Conservation (phyloP, 2,797 vertebrate species). For the Dicrostonyx torquatus region DNA sequence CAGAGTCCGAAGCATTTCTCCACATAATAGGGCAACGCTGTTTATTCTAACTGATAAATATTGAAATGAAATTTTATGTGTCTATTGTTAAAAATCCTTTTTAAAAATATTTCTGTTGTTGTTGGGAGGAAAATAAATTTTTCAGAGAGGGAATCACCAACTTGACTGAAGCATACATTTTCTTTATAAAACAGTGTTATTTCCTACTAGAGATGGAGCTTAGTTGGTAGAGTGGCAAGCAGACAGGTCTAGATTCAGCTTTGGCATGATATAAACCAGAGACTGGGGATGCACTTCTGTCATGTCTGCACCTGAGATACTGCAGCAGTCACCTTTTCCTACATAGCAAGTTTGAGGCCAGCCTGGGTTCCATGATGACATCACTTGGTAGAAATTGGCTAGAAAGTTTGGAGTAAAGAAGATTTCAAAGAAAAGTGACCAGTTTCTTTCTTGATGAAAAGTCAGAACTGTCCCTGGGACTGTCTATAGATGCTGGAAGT, state of each 20-base stretch:
- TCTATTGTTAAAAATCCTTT: neutral
- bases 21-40: neutral
- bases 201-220: neutral
- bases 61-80: neutral
- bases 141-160: neutral
- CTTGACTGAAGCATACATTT: neutral
- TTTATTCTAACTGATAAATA: neutral
- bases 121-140: neutral
- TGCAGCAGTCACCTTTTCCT: neutral
- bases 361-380: neutral
- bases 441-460: neutral
- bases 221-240: neutral
- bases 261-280: neutral
- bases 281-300: neutral
- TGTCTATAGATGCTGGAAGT: neutral
- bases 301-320: neutral
- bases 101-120: neutral
- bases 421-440: neutral
- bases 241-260: neutral
- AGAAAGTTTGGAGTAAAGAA: neutral
- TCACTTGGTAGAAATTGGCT: too few relatives aligned
- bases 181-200: neutral
- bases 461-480: neutral
- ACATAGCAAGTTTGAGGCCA: neutral
- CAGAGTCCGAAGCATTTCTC: neutral